These are phyloP conservation scores for Pemphredon lugubris DNA, from an alignment of 2,888 invertebrate species.

Conservation along the genomic window DNA sequence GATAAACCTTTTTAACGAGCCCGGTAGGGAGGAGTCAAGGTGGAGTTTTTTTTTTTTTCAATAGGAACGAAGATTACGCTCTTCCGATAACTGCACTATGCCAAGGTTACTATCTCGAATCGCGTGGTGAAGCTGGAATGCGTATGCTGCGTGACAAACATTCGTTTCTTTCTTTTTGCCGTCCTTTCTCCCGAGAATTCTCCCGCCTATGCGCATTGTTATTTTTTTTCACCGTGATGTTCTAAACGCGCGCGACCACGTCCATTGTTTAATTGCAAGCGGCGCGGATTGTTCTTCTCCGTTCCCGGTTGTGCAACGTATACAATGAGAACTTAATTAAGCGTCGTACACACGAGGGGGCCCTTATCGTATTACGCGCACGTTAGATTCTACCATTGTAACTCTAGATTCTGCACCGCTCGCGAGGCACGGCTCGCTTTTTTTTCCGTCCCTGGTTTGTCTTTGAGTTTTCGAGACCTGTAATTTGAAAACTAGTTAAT, in stretches of 20 bases:
- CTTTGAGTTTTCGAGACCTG: too few relatives aligned
- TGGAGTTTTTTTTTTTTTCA: slow-evolving; percentile 37
- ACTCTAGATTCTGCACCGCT: slow-evolving; percentile 24
- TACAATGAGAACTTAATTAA: slow-evolving; percentile 53
- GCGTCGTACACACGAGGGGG: slow-evolving; percentile 47
- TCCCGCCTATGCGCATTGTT: slow-evolving; percentile 33
- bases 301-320: slow-evolving; percentile 49
- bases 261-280: slow-evolving; percentile 47
- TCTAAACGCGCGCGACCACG: slow-evolving; percentile 25
- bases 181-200: slow-evolving; percentile 23
- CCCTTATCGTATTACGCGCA: slow-evolving; percentile 54
- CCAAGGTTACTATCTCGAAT: slow-evolving; percentile 62
- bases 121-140: slow-evolving; percentile 28
- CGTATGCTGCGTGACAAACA: slow-evolving; percentile 10
- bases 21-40: slow-evolving; percentile 49
- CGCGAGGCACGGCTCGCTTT: too few relatives aligned
- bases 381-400: slow-evolving; percentile 32
- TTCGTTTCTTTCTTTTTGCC: not conserved
- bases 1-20: slow-evolving; percentile 46
- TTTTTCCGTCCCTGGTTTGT: too few relatives aligned
- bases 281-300: slow-evolving; percentile 51
- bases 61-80: slow-evolving; percentile 54
- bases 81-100: slow-evolving; percentile 54
- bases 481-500: too few relatives aligned
- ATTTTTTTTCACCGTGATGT: slow-evolving; percentile 27